Evolutionary conservation across 2,888 invertebrate genomes (phyloP), one percentile per base, ranked within the genome.

Genomic region (Drosophila kanekoi): DNA sequence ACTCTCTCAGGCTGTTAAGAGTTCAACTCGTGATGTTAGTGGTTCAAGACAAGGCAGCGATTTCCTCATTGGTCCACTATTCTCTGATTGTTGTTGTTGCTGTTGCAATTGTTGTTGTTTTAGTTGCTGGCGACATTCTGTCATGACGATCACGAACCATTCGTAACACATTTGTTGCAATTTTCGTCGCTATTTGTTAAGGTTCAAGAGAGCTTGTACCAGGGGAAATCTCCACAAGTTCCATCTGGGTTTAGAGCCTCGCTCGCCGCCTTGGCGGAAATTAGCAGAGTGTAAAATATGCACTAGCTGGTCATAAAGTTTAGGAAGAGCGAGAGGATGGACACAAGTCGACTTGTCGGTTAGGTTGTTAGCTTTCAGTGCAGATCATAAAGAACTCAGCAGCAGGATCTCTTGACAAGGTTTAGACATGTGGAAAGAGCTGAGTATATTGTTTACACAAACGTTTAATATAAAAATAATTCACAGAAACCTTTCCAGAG

Each of bases 21-120:
- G 90, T 90, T 90, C 90, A 90, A 90, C 79, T 90, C 90, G 90
- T 90, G 90, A 90, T 87, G 88, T 82, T 88, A 87, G 84, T 87
- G 78, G 85, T 87, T 87, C 87, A 79, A 85, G 75, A 70, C 79
- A 74, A 82, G 84, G 61, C 73, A 86, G 82, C 79, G 81, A 80
- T 87, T 89, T 86, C 81, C 79, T 87, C 84, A 87, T 84, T 84
- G 87, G 82, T 79, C 79, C 64, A 76, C 78, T 77, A 73, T 76
- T 65, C 77, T 81, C 59, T 33, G 38, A 16, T 48, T 77, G 57
- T 49, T 71, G 61, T 56, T 71, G 69, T 47, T 66, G 69, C 44
- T 66, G 62, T 35, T 52, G 18, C 16, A 52, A 45, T 14, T 51
- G 45, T 16, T 52, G 37, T 28, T 35, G 32, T 6, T 61, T 41